Evolutionary conservation across 2,797 vertebrate species (phyloP).

Genomic region (Rhynchotus rufescens): DNA sequence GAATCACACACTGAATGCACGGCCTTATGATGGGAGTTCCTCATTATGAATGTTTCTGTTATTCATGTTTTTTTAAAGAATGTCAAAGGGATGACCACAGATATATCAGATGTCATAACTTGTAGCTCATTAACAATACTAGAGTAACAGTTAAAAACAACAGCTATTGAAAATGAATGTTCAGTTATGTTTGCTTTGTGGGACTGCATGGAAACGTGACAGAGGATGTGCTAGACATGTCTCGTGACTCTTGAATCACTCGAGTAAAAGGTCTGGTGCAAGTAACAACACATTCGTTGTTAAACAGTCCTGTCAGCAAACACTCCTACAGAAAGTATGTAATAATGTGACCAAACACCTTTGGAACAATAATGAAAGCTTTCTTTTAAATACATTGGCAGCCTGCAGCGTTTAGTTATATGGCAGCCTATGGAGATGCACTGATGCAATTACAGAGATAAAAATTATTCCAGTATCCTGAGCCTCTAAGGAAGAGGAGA

Average conservation of each 20-base stretch:
- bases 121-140: slow-evolving; percentile 72
- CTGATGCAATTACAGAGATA: background rate
- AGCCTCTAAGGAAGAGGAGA: background rate
- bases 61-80: slow-evolving; percentile 68
- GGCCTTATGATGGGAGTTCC: slow-evolving; percentile 33
- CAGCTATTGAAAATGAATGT: slow-evolving; percentile 47
- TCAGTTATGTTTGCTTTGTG: slow-evolving; percentile 45
- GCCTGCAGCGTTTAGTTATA: background rate
- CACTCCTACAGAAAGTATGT: background rate
- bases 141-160: slow-evolving; percentile 65
- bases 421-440: background rate
- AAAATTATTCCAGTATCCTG: background rate
- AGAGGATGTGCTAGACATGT: slow-evolving; percentile 24
- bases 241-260: background rate
- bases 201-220: slow-evolving; percentile 21
- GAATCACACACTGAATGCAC: background rate
- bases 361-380: background rate
- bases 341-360: background rate
- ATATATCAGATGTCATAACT: slow-evolving; percentile 73
- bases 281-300: background rate
- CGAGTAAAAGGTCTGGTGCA: background rate
- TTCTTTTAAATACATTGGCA: background rate
- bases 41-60: slow-evolving; percentile 41
- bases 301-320: background rate
- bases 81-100: slow-evolving; percentile 57